A percentile compares a stretch with the other conserved stretches of the same genome.
These are phyloP conservation scores for Hirtodrosophila duncani DNA, from an alignment of 2,888 invertebrate genomes.

Conservation along the genomic window DNA sequence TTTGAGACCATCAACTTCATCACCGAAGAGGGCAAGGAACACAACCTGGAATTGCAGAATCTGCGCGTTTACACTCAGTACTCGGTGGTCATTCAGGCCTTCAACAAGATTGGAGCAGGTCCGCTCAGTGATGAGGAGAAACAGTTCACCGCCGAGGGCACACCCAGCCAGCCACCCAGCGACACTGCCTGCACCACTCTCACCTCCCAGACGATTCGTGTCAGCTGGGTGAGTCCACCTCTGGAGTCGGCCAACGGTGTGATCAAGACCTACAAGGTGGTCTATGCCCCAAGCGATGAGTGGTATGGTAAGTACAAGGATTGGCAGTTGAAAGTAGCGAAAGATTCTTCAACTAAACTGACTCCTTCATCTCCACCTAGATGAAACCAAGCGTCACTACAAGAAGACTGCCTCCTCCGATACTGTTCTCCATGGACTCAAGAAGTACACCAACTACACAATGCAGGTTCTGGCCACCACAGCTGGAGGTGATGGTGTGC, in stretches of 20 bases:
- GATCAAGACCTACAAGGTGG: slow-evolving; percentile 96
- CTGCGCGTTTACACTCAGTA: slow-evolving; percentile 96
- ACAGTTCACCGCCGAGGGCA: slow-evolving; percentile 96
- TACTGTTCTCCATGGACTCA: slow-evolving; percentile 94
- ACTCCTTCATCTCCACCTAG: slow-evolving; percentile 76
- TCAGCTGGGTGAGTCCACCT: slow-evolving; percentile 96
- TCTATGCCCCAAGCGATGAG: slow-evolving; percentile 92
- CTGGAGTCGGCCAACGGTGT: slow-evolving; percentile 94
- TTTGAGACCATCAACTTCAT: slow-evolving; percentile 95
- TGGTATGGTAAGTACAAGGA: slow-evolving; percentile 90
- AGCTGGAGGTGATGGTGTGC: slow-evolving; percentile 95
- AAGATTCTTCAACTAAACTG: not conserved
- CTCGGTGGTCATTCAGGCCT: slow-evolving; percentile 96
- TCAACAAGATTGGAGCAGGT: slow-evolving; percentile 95
- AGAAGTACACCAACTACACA: slow-evolving; percentile 97
- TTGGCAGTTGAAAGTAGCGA: not conserved
- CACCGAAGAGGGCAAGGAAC: slow-evolving; percentile 94
- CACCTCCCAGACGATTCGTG: slow-evolving; percentile 95
- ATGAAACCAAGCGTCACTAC: slow-evolving; percentile 93
- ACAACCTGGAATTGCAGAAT: slow-evolving; percentile 88
- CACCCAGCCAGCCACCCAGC: slow-evolving; percentile 93
- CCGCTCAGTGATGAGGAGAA: slow-evolving; percentile 93
- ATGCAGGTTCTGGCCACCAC: slow-evolving; percentile 97
- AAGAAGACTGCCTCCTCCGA: slow-evolving; percentile 95
- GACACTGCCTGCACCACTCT: slow-evolving; percentile 95